These are phyloP conservation scores for Melitaea athalia DNA, from an alignment of 2,888 invertebrate species.

Conservation along the genomic window DNA sequence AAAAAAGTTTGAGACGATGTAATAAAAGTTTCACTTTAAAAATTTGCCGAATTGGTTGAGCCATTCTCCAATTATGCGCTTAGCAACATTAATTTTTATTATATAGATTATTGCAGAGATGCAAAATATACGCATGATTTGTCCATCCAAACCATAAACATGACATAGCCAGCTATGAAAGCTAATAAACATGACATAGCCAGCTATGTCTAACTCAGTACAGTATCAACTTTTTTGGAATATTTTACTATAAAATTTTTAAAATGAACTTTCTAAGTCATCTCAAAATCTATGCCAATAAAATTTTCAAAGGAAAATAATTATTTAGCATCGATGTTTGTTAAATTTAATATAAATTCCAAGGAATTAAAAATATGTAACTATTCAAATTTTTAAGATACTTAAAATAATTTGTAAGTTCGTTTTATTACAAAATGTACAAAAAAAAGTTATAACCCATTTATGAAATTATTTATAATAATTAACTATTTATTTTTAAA, in stretches of 20 bases:
- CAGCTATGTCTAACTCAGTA: too few species aligned
- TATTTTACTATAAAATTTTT: neutral
- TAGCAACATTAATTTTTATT: too few species aligned
- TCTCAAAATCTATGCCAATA: neutral
- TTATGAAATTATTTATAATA: neutral
- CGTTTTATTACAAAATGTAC: constrained; percentile 13
- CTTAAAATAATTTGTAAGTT: constrained; percentile 14
- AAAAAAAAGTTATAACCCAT: neutral
- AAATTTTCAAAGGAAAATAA: constrained; percentile 2
- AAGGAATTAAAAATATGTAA: constrained; percentile 44
- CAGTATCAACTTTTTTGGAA: neutral
- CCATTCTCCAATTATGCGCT: too few species aligned
- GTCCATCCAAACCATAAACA: too few species aligned
- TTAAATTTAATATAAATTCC: constrained; percentile 38
- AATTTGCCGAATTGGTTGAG: too few species aligned
- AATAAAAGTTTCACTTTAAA: too few species aligned
- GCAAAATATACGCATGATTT: too few species aligned
- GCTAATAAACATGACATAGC: too few species aligned
- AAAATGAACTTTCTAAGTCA: neutral
- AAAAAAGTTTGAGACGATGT: too few species aligned
- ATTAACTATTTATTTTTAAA: neutral
- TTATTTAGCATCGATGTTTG: constrained; percentile 14
- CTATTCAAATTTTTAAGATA: constrained; percentile 29
- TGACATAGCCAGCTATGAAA: too few species aligned
- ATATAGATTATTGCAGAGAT: too few species aligned